Evolutionary conservation across 2,113 vertebrate species (phyloP), one percentile per base, ranked within the genome.

Genomic region (Oostethus manadensis): DNA sequence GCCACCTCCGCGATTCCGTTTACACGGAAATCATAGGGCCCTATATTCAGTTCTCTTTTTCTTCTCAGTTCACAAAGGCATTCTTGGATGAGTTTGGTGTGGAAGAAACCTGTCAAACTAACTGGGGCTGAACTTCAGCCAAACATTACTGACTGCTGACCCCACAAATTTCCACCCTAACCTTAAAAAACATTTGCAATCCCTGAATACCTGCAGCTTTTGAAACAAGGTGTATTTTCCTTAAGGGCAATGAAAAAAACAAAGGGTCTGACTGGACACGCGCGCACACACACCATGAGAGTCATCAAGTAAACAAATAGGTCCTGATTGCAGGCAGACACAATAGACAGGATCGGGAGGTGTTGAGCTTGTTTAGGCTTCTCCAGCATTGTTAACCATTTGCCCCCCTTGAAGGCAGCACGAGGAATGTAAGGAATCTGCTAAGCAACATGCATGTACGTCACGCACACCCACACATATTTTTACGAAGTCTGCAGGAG

Each of bases 401-500:
- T 60, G 64, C 59, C 71, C 38, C 68, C 56, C 61, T 54, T 57
- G 54, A 64, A 23, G 58, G 62, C 59, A 62, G 66, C 56, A 68
- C 46, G 9, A 42, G 70, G 82, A 84, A 87, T 86, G 81, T 74
- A 1, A 76, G 64, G 84, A 87, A 86, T 87, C 73, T 71, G 58
- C 74, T 60, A 68, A 50, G 65, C 72, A 49, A 40, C 64, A 53
- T 74, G 56, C 50, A 73, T 58, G 45, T 49, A 65, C 64, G 58
- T 22, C 60, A 62, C 60, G 33, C 49, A 59, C 54, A 66, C 61
- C 46, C 62, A 56, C 55, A 63, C 65, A 51, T 55, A 56, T 9
- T 51, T 42, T 29, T 9, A 0, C 17, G 29, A 58, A 64, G 70
- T 78, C 74, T 82, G 70, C 73, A 64, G 65, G 49, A 76, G 73